phyloP scores from a whole-genome alignment of 2,797 vertebrate species.

The Diplodus sargus region DNA sequence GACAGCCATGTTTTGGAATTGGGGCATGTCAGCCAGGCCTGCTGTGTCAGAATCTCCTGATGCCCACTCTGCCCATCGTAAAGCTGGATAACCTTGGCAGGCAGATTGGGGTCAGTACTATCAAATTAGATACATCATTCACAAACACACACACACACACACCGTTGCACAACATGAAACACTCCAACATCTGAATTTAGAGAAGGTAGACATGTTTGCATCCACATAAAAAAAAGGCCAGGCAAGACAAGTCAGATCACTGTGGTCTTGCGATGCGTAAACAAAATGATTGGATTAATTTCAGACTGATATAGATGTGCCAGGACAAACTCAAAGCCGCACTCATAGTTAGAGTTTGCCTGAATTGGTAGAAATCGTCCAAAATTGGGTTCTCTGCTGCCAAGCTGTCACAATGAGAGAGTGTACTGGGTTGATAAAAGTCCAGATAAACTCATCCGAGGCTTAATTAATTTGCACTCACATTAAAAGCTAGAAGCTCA shows the following conservation, averaged over 20 bases:
- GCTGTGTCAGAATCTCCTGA: conserved; percentile 81
- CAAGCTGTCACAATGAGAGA: conserved; percentile 37
- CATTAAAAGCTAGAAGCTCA: conserved; percentile 42
- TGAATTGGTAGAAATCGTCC: conserved; percentile 36
- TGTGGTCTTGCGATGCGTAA: conserved; percentile 11
- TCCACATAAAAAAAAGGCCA: conserved; percentile 37
- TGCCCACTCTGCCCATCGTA: conserved; percentile 72
- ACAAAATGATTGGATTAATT: conserved; percentile 34
- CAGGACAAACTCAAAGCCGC: conserved; percentile 14
- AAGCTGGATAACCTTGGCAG: conserved; percentile 80
- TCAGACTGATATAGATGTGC: conserved; percentile 23
- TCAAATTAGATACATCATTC: conserved; percentile 83
- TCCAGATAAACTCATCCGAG: conserved; percentile 45
- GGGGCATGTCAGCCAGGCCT: conserved; percentile 71
- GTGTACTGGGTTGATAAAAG: conserved; percentile 38
- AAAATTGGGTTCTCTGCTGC: conserved; percentile 32
- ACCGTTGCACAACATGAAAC: conserved; percentile 40
- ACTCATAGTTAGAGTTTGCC: conserved; percentile 1
- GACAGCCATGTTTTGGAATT: conserved; percentile 76
- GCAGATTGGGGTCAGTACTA: conserved; percentile 85
- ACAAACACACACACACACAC: conserved; percentile 33
- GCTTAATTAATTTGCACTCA: conserved; percentile 51
- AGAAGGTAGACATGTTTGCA: conserved; percentile 45
- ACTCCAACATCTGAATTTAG: conserved; percentile 39
- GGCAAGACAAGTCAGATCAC: not conserved